A percentile compares a stretch with the other conserved stretches of the same genome.
Conservation (phyloP, 2,797 vertebrate genomes). For the Discoglossus pictus region DNA sequence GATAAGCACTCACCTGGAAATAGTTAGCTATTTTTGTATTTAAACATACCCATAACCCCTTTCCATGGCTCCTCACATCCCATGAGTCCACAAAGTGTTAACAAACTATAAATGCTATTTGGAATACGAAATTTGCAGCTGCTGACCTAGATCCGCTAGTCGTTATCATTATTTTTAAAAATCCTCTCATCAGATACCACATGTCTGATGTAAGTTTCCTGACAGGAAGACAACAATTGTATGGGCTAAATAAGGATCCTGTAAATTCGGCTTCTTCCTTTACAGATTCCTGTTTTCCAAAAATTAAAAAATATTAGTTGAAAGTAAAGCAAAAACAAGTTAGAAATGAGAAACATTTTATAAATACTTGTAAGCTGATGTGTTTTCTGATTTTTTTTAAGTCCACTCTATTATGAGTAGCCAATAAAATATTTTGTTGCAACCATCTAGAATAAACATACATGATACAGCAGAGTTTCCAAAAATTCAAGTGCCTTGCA, state of each 20-base stretch:
- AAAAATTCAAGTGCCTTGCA: too few relatives aligned
- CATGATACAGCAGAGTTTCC: too few relatives aligned
- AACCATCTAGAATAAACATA: too few relatives aligned
- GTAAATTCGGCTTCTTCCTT: conserved; percentile 43
- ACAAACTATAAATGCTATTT: not conserved
- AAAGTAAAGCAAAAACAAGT: not conserved
- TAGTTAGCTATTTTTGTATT: too few relatives aligned
- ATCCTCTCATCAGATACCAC: conserved; percentile 38
- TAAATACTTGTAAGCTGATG: too few relatives aligned
- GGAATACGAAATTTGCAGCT: conserved; percentile 36
- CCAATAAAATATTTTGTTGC: too few relatives aligned
- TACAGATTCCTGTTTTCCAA: conserved; percentile 41
- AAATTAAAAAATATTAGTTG: conserved; percentile 11
- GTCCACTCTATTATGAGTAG: too few relatives aligned
- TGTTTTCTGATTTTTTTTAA: too few relatives aligned
- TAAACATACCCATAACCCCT: too few relatives aligned
- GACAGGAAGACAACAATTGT: conserved; percentile 36
- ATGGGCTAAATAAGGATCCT: conserved; percentile 45
- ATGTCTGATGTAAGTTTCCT: conserved; percentile 49
- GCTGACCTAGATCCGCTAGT: conserved; percentile 13
- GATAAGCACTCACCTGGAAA: too few relatives aligned
- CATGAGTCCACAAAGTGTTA: too few relatives aligned
- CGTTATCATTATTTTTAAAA: conserved; percentile 47
- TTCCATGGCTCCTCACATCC: too few relatives aligned
- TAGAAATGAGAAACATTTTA: not conserved